Conservation (phyloP, 2,113 vertebrate species). For the Muntiacus reevesi region DNA sequence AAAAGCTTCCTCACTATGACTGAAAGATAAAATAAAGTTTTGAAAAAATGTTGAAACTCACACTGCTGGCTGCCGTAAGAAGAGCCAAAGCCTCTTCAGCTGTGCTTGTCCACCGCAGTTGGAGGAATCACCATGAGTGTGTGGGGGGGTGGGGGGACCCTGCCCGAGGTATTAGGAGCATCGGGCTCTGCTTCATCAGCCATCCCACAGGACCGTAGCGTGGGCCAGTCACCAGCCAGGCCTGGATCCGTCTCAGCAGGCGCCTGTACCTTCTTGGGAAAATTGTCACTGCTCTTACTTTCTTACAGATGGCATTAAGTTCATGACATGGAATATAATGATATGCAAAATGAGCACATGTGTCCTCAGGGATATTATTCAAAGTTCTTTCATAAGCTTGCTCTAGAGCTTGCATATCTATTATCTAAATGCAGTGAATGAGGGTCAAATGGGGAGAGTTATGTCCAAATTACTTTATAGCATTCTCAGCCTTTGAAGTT, state of each 20-base stretch:
- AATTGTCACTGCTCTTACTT: neutral
- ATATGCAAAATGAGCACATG: neutral
- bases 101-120: neutral
- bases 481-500: neutral
- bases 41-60: neutral
- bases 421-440: neutral
- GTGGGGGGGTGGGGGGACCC: rapidly evolving
- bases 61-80: neutral
- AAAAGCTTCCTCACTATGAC: neutral
- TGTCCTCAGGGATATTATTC: neutral
- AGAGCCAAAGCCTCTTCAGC: neutral
- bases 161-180: neutral
- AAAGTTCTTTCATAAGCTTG: neutral
- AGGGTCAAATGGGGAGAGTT: neutral
- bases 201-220: rapidly evolving
- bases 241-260: neutral
- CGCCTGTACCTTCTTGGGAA: neutral
- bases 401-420: neutral
- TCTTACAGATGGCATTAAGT: neutral
- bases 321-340: neutral
- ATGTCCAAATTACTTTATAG: neutral
- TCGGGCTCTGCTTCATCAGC: neutral
- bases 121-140: neutral
- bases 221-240: neutral
- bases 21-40: neutral